Conservation (phyloP, 2,888 invertebrate species). For the Euproctis similis region DNA sequence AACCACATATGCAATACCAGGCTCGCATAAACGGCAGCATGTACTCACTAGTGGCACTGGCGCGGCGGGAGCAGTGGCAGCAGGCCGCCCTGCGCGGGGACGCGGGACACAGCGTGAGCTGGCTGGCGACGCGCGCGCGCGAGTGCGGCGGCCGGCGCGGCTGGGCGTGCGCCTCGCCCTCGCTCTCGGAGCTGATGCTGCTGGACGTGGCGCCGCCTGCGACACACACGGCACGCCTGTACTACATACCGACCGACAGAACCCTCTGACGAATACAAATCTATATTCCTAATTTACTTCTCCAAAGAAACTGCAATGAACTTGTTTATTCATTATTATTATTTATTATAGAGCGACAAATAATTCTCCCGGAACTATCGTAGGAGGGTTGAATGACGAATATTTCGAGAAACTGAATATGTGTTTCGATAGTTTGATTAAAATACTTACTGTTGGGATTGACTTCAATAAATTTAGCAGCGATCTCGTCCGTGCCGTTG, state of each 20-base stretch:
- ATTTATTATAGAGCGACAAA: no score
- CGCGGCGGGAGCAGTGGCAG: slow-evolving; percentile 33
- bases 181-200: slow-evolving; percentile 58
- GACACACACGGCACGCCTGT: no score
- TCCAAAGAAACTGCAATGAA: no score
- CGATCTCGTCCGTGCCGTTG: slow-evolving; percentile 43
- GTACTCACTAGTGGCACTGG: slow-evolving; percentile 30
- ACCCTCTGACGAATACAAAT: no score
- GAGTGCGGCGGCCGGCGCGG: slow-evolving; percentile 17
- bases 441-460: slow-evolving; percentile 59
- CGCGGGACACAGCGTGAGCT: slow-evolving; percentile 61
- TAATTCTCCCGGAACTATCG: no score
- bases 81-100: slow-evolving; percentile 44
- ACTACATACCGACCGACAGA: background rate
- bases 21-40: background rate
- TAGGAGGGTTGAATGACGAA: no score
- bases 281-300: no score
- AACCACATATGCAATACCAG: slow-evolving; percentile 2
- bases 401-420: no score
- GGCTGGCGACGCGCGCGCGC: slow-evolving; percentile 39
- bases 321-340: no score
- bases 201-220: slow-evolving; percentile 50
- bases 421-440: no score
- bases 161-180: slow-evolving; percentile 39
- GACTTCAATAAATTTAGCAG: slow-evolving; percentile 57